Evolutionary conservation across 1,140 invertebrate species (phyloP).

Genomic region (Heterodera schachtii): DNA sequence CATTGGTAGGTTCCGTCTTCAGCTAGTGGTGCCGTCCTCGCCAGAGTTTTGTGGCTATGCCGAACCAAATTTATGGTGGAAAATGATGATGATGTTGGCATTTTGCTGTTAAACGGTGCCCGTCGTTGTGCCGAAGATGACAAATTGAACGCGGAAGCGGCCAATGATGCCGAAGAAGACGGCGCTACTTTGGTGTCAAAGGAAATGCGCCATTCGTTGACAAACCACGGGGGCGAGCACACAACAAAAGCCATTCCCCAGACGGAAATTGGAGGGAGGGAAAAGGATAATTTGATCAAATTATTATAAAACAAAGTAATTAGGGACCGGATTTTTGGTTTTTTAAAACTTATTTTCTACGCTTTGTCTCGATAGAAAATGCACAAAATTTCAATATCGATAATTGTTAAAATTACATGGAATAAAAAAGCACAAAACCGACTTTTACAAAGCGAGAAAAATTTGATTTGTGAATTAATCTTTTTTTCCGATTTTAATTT

Average conservation of each 20-base stretch:
- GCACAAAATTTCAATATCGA: too few relatives aligned
- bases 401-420: too few relatives aligned
- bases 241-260: constrained; percentile 59
- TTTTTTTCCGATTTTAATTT: too few relatives aligned
- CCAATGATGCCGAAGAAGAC: neutral
- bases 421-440: too few relatives aligned
- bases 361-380: neutral
- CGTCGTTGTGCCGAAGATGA: neutral
- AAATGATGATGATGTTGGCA: neutral
- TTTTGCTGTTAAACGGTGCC: neutral
- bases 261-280: constrained; percentile 8
- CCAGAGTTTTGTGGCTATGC: constrained; percentile 12
- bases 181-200: constrained; percentile 15
- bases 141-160: neutral
- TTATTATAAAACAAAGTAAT: too few relatives aligned
- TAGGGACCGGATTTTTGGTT: too few relatives aligned
- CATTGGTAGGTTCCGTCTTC: constrained; percentile 40
- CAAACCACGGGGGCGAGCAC: constrained; percentile 63
- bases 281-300: too few relatives aligned
- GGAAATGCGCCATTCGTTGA: constrained; percentile 57
- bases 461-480: constrained; percentile 31
- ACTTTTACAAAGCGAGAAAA: too few relatives aligned
- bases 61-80: neutral
- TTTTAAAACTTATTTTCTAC: too few relatives aligned
- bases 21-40: neutral